phyloP scores from a whole-genome alignment of 2,888 invertebrate species.

The Rugalucina vietnamica region DNA sequence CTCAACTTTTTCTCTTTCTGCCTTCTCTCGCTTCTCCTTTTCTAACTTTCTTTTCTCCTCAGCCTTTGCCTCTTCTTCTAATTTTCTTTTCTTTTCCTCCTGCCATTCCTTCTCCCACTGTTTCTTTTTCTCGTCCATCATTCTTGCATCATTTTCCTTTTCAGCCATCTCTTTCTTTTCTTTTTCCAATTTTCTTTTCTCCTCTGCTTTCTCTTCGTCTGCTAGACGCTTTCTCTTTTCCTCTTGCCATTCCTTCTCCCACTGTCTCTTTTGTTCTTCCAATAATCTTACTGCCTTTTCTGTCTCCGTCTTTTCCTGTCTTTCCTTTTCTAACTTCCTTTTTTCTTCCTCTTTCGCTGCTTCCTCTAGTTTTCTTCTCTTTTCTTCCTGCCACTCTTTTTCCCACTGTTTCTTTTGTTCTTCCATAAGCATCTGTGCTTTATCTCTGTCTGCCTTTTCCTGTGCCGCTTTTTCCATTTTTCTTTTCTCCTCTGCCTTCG shows the following conservation, averaged over 20 bases:
- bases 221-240: not conserved
- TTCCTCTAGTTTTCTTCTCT: not conserved
- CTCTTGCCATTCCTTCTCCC: not conserved
- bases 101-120: not conserved
- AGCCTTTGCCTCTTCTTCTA: not conserved
- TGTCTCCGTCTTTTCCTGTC: not conserved
- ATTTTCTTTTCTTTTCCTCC: conserved; percentile 8
- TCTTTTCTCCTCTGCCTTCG: not conserved
- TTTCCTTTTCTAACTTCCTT: conserved; percentile 1
- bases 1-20: not conserved
- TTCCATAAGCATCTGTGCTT: not conserved
- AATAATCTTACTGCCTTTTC: not conserved
- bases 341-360: not conserved
- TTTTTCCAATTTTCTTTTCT: not conserved
- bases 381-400: not conserved
- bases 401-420: conserved; percentile 6
- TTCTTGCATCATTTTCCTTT: not conserved
- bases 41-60: not conserved
- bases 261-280: not conserved
- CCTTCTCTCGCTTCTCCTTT: not conserved
- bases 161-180: not conserved
- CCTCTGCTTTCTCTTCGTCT: not conserved
- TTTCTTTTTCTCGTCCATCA: not conserved
- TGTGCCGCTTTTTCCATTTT: not conserved
- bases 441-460: not conserved